Evolutionary conservation across 2,888 invertebrate species (phyloP).

Genomic region (Saturnia japonica): DNA sequence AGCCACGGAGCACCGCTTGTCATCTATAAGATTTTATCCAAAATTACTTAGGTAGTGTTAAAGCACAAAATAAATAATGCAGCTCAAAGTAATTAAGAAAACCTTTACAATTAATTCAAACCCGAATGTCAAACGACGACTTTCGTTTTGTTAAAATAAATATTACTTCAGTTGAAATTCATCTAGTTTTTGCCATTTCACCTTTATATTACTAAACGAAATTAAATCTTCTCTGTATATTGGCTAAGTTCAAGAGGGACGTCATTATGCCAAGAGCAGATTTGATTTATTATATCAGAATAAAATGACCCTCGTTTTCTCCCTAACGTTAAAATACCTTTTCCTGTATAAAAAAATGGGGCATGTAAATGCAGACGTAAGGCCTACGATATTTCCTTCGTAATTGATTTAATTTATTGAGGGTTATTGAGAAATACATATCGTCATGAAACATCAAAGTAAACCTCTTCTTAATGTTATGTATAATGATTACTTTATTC

Average conservation of each 20-base stretch:
- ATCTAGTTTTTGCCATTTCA: slow-evolving; percentile 2
- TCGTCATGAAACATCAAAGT: neutral
- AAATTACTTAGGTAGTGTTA: neutral
- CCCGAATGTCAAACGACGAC: neutral
- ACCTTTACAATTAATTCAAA: slow-evolving; percentile 7
- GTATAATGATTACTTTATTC: neutral
- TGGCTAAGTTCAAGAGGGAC: slow-evolving; percentile 38
- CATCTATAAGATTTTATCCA: neutral
- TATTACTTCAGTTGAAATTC: slow-evolving; percentile 8
- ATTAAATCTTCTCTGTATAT: slow-evolving; percentile 40
- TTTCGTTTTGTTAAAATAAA: slow-evolving; percentile 9
- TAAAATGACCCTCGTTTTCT: slow-evolving; percentile 38
- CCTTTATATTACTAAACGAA: slow-evolving; percentile 23
- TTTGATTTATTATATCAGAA: slow-evolving; percentile 54
- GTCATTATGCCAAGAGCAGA: slow-evolving; percentile 42
- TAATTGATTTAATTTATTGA: slow-evolving; percentile 41
- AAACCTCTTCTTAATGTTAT: too few relatives aligned
- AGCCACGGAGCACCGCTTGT: too few relatives aligned
- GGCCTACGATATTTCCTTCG: slow-evolving; percentile 27
- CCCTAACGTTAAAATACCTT: slow-evolving; percentile 44
- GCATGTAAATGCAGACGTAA: slow-evolving; percentile 47
- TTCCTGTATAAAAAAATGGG: slow-evolving; percentile 38
- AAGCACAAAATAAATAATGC: neutral
- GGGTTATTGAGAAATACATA: neutral
- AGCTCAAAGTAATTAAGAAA: slow-evolving; percentile 3